These are phyloP conservation scores for Pelecanoides urinatrix DNA, from an alignment of 2,113 vertebrate genomes.

Conservation along the genomic window DNA sequence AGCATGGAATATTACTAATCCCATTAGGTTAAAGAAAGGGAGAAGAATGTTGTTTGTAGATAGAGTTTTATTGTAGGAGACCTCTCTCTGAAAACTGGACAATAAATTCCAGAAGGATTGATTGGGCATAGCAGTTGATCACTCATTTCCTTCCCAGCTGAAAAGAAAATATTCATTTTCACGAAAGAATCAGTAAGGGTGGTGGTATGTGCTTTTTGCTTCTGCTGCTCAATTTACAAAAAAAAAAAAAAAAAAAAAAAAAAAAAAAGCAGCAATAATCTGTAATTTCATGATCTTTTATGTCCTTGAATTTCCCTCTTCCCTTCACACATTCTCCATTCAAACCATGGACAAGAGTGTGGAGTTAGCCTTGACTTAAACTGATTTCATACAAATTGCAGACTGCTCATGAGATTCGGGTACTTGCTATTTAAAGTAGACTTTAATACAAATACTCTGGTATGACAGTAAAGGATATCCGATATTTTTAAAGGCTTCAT, in stretches of 20 bases:
- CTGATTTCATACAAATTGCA: neutral
- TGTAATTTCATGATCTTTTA: neutral
- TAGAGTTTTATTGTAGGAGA: neutral
- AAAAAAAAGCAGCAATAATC: neutral
- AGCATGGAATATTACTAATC: neutral
- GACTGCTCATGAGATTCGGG: rapidly evolving
- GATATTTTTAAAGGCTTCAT: neutral
- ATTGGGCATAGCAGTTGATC: neutral
- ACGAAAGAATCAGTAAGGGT: neutral
- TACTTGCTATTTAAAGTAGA: neutral
- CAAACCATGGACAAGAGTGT: neutral
- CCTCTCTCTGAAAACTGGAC: neutral
- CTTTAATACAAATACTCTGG: neutral
- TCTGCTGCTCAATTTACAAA: neutral
- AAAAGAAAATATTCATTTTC: neutral
- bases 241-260: neutral
- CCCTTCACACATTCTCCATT: neutral
- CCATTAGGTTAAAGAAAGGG: neutral
- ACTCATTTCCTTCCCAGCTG: neutral
- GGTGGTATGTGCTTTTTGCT: neutral
- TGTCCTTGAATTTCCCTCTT: neutral
- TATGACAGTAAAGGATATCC: neutral
- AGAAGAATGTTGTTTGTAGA: neutral
- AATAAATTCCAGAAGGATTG: neutral
- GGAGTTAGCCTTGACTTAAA: neutral